Evolutionary conservation across 2,888 invertebrate genomes (phyloP).

Genomic region (Leucophenga maculata): DNA sequence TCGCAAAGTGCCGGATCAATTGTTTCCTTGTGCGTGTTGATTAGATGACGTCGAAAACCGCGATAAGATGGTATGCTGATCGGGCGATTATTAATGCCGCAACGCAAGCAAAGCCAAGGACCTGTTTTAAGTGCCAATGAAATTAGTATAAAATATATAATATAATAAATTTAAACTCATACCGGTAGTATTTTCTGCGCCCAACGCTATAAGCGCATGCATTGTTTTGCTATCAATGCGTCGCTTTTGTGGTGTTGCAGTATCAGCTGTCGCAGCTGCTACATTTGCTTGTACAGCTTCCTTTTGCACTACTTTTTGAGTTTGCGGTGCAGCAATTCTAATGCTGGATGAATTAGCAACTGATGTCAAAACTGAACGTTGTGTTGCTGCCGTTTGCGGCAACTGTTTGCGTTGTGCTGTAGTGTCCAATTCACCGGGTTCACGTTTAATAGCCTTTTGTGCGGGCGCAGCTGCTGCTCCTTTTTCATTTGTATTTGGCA

Average conservation of each 20-base stretch:
- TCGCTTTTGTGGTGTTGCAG: constrained; percentile 70
- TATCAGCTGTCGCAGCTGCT: constrained; percentile 28
- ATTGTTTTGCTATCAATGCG: constrained; percentile 78
- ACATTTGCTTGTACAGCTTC: constrained; percentile 31
- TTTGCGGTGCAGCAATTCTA: constrained; percentile 1
- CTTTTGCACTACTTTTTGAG: constrained; percentile 33
- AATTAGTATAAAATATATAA: too few relatives aligned
- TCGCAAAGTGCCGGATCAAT: constrained; percentile 86
- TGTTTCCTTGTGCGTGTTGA: constrained; percentile 84
- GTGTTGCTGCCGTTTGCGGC: too few relatives aligned
- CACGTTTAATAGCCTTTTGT: constrained; percentile 1
- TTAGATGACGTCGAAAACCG: constrained; percentile 85
- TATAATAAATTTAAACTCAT: too few relatives aligned
- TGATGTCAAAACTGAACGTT: constrained; percentile 13
- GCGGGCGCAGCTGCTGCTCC: constrained; percentile 36
- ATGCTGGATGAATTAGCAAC: constrained; percentile 17
- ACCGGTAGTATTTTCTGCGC: constrained; percentile 77
- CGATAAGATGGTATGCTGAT: constrained; percentile 84
- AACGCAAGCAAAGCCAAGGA: constrained; percentile 87
- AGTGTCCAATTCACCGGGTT: neutral
- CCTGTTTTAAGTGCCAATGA: too few relatives aligned
- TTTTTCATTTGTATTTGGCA: constrained; percentile 74
- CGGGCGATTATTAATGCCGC: constrained; percentile 79
- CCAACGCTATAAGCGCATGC: constrained; percentile 76
- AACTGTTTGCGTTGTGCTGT: constrained; percentile 45